Conservation (phyloP, 2,797 vertebrate species). For the Hipposideros larvatus region DNA sequence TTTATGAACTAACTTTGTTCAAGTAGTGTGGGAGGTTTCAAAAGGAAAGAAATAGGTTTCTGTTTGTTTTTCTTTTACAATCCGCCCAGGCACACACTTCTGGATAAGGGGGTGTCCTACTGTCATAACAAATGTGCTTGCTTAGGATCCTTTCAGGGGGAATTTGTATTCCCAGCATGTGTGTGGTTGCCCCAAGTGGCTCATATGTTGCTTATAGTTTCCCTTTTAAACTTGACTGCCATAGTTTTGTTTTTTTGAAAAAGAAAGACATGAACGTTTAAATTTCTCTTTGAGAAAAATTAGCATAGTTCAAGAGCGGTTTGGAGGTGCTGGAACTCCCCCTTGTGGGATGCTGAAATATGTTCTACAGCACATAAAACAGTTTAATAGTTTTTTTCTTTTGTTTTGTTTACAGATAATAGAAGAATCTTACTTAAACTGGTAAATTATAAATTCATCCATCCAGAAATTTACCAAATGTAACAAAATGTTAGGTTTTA, state of each 20-base stretch:
- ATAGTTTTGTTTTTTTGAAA: conserved; percentile 13
- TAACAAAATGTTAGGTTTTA: not conserved
- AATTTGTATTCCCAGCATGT: not conserved
- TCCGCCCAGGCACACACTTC: not conserved
- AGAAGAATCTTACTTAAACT: not conserved
- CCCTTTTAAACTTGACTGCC: not conserved
- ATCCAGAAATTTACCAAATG: not conserved
- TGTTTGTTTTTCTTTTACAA: not conserved
- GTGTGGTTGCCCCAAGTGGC: not conserved
- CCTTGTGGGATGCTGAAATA: conserved; percentile 83
- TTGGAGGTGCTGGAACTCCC: conserved; percentile 83
- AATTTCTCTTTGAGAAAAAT: not conserved
- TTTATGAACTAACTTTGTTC: not conserved
- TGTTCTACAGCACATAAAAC: conserved; percentile 11
- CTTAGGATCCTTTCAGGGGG: not conserved
- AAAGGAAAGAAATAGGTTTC: not conserved
- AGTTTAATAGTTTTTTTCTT: not conserved
- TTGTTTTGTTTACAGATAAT: not conserved
- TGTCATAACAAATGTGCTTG: not conserved
- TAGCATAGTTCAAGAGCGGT: not conserved
- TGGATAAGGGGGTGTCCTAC: not conserved
- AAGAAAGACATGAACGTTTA: not conserved
- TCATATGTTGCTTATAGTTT: not conserved
- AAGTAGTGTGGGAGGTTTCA: conserved; percentile 19
- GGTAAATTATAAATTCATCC: not conserved